Base-by-base conservation (phyloP, 2,888 invertebrate species). In the Xanthia togata region DNA sequence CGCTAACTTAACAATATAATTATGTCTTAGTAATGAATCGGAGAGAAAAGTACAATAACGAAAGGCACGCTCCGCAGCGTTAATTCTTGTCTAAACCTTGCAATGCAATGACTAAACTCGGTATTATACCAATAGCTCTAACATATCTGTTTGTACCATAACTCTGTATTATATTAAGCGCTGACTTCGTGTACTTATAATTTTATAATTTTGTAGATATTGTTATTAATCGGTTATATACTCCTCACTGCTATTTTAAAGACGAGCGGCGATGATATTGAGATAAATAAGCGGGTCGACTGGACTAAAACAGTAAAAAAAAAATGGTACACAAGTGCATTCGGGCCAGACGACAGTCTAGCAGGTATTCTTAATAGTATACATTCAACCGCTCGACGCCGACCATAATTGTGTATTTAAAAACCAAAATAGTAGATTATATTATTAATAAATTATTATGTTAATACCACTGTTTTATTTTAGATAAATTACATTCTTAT, bases 401-500 rank as follows among this genome's bases (percentile, higher is more conserved):
- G 70, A 78, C 63, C 65, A 60, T 79, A 60, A 76, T 44, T 80
- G 73, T 82, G 59, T 82, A 73, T 85, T 70, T 62, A 64, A 72
- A 76, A 67, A 83, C 70, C 76, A 78, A 85, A 85, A 76, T 63
- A 57, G 57, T 83, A 86, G 84, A 84, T 81, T 76, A 77, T 81
- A 81, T 77, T 73, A 78, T 80, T 64, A 87, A 47, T 47, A 50
- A 85, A 88, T 87, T 83, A 87, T 87, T 87, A 87, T 79, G 87
- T 87, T 87, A 69, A 79, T 47, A 64, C 62, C 67, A 62, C 38
- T 81, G 77, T 81, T 84, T 88, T 4, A 78, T 87, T 86, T 38
- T 47, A 35, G 26, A 41, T 35, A 9, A 26, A 23, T 9, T n/a
- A 26, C 17, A 59, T 26, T n/a, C 71, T 35, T 31, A 31, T 31